Evolutionary conservation across 2,888 invertebrate species (phyloP), one percentile per base, ranked within the genome.

Genomic region (Apotomis capreana): DNA sequence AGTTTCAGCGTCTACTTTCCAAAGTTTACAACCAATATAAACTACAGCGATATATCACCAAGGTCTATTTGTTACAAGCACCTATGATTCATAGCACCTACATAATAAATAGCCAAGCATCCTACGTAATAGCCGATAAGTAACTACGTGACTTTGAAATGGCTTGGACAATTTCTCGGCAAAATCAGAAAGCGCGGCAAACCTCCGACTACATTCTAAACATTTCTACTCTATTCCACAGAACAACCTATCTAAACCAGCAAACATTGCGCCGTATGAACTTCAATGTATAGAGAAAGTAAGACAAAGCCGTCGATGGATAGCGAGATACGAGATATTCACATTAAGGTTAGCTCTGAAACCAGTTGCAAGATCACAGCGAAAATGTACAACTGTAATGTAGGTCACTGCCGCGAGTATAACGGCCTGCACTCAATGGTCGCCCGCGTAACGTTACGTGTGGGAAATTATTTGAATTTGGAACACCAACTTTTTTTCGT

Each of bases 381-480:
- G 87, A 89, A 89, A 89, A 85, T 84, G 83, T 80, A 79, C 68
- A 74, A 74, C 57, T 70, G 65, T 69, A 65, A 70, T 89, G 88
- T 92, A 82, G 91, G 92, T 93, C 92, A 93, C 89, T 93, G 92
- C 91, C 90, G 89, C 87, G 87, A 88, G 88, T 88, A 91, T 92
- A 93, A 93, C 92, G 92, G 92, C 86, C 74, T 85, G 92, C 87
- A 85, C 92, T 88, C 87, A 86, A 86, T 92, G 90, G 87, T 89
- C 91, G 92, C 91, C 90, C 91, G 92, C 92, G 91, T 92, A 92
- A 92, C 92, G 89, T 92, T 92, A 92, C 92, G 92, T 92, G 92
- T 93, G 92, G 92, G 92, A 93, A 93, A 93, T 91, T 89, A 91
- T 91, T 91, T 88, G 91, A 92, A 93, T 93, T 93, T 90, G 90